Evolutionary conservation across 2,113 vertebrate species (phyloP).

Genomic region (Saccopteryx bilineata): DNA sequence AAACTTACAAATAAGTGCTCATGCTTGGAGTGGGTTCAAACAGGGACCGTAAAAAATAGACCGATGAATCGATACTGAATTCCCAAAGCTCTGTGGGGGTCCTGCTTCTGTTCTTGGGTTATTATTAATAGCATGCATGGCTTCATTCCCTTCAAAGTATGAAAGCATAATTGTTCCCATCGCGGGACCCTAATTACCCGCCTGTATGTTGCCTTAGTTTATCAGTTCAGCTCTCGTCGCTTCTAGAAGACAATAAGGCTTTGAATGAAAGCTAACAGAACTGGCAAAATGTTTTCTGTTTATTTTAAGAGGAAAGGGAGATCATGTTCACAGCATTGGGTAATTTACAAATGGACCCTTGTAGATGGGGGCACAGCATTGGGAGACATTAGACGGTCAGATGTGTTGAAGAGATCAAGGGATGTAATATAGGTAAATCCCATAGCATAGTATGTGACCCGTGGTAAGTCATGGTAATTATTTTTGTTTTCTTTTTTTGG

Average conservation of each 20-base stretch:
- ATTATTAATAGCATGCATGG: not conserved
- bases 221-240: not conserved
- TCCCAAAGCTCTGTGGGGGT: not conserved
- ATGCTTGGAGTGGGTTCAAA: not conserved
- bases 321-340: not conserved
- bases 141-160: not conserved
- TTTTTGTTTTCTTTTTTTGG: not conserved
- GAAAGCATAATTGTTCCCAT: not conserved
- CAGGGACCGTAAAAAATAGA: not conserved
- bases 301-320: not conserved
- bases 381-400: not conserved
- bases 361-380: not conserved
- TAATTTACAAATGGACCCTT: not conserved
- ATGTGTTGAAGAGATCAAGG: not conserved
- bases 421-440: not conserved
- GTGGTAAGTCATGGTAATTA: not conserved
- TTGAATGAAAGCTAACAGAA: not conserved
- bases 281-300: not conserved
- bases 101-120: not conserved
- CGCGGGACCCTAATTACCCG: not conserved
- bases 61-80: not conserved
- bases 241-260: not conserved
- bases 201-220: not conserved
- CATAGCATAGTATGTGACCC: not conserved
- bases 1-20: conserved; percentile 52